phyloP scores from a whole-genome alignment of 2,113 vertebrate species.

The Tyto alba region DNA sequence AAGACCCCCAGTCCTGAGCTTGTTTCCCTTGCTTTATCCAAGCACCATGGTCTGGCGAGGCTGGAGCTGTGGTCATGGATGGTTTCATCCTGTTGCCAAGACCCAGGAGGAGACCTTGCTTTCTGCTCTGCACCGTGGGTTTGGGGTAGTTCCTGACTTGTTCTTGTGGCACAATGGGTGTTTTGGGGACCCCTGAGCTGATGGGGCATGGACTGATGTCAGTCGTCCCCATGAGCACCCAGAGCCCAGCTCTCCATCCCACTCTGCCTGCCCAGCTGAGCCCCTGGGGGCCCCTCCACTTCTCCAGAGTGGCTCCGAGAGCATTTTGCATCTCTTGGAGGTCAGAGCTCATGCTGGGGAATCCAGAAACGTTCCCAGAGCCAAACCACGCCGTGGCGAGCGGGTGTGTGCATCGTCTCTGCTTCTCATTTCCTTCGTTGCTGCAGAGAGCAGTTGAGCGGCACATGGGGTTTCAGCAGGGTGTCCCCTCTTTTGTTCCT shows the following conservation, averaged over 20 bases:
- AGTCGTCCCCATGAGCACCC: accelerated
- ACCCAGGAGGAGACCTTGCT: not conserved
- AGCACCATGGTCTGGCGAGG: not conserved
- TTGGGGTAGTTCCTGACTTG: not conserved
- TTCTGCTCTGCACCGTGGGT: not conserved
- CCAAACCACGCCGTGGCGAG: not conserved
- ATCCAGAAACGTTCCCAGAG: not conserved
- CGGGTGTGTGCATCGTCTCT: not conserved
- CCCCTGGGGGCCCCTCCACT: not conserved
- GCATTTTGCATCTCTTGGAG: not conserved
- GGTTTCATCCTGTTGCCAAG: not conserved
- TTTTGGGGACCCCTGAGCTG: not conserved
- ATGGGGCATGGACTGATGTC: not conserved
- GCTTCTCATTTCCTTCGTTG: not conserved
- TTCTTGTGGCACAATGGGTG: accelerated
- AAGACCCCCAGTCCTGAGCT: not conserved
- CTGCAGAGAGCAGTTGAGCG: not conserved
- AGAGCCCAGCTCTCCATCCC: not conserved
- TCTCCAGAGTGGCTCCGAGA: not conserved
- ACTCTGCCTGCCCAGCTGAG: not conserved
- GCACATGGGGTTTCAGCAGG: not conserved
- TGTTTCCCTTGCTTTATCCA: not conserved
- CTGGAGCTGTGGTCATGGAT: not conserved
- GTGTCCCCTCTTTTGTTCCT: slow-evolving; percentile 36
- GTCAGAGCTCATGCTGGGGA: not conserved